Evolutionary conservation across 2,113 vertebrate species (phyloP), one percentile per base, ranked within the genome.

Genomic region (Microtus pennsylvanicus): DNA sequence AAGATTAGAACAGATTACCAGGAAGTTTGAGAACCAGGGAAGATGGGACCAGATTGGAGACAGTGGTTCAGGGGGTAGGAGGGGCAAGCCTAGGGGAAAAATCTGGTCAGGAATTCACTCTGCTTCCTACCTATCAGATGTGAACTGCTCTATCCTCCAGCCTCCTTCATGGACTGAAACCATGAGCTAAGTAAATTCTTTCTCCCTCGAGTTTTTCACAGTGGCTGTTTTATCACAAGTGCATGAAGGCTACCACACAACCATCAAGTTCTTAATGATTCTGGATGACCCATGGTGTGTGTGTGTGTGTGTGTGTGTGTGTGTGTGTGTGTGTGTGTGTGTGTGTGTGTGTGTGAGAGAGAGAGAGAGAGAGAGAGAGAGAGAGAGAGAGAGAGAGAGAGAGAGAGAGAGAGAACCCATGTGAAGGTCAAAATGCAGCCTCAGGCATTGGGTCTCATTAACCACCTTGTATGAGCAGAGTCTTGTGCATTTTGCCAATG

Each of bases 21-120:
- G 52, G 11, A 30, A 61, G 72, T 45, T 17, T 1, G 38, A 45
- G 38, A 19, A 33, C 38, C 38, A 1, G 3, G 52, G 38, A 24
- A 9, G 10, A 33, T 8, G 26, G 26, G 26, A 3, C 17, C 9
- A 76, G 26, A 30, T 45, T 89, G 69, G 10, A 42, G 24, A 24
- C 12, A 74, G 22, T 5, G 22, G 45, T 6, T 24, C 65, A 61
- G 12, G 5, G 24, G 35, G 12, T 28, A 50, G 50, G 50, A 13
- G 19, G 3, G 30, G 3, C 24, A n/a, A 0, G 5, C 7, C 19
- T 55, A 28, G 4, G 2, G 22, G 69, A 13, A 24, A 19, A 4
- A 16, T 16, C 67, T 55, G 72, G 33, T 52, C n/a, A 72, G 2
- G 2, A 28, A 4, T 50, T 33, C 0, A 14, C 35, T 87, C 67